Evolutionary conservation across 2,888 invertebrate genomes (phyloP).

Genomic region (Eretmocerus hayati): DNA sequence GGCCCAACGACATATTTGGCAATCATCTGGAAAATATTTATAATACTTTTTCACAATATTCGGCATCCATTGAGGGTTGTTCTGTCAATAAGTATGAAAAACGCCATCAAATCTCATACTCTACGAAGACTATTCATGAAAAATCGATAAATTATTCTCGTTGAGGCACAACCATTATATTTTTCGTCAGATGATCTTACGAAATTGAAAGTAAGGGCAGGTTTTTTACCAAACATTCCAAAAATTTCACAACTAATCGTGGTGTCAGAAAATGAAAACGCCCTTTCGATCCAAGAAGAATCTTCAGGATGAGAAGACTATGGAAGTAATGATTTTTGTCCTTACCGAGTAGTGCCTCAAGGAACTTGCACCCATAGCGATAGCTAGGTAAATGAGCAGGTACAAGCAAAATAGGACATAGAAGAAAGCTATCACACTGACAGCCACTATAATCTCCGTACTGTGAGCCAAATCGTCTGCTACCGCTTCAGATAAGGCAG

Average conservation of each 20-base stretch:
- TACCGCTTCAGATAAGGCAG: not conserved
- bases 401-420: constrained; percentile 9
- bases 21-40: constrained; percentile 45
- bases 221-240: too few relatives aligned
- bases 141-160: too few relatives aligned
- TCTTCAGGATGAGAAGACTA: not conserved
- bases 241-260: too few relatives aligned
- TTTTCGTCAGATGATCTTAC: too few relatives aligned
- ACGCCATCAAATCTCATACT: too few relatives aligned
- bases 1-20: constrained; percentile 53
- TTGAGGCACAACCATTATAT: too few relatives aligned
- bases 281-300: not conserved
- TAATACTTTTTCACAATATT: too few relatives aligned
- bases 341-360: constrained; percentile 3
- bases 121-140: too few relatives aligned
- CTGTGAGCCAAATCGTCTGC: not conserved
- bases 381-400: constrained; percentile 6
- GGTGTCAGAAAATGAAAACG: not conserved
- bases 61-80: too few relatives aligned
- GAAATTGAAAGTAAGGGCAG: too few relatives aligned
- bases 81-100: too few relatives aligned
- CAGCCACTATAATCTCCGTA: not conserved
- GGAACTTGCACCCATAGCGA: constrained; percentile 10
- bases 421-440: not conserved
- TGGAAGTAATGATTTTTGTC: not conserved